phyloP scores from a whole-genome alignment of 2,113 vertebrate genomes.

The Silurus asotus region DNA sequence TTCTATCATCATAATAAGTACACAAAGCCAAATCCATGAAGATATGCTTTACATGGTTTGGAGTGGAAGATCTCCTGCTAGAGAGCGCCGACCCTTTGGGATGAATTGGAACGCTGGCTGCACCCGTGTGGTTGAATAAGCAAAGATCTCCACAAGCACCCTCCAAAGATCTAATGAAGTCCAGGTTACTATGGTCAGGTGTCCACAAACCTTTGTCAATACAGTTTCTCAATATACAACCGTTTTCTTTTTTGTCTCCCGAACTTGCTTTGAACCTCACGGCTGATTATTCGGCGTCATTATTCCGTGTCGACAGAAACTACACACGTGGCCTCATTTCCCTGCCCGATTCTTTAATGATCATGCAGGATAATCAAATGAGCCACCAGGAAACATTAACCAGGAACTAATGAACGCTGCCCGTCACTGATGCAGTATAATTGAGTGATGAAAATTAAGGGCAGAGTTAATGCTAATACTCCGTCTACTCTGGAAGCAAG shows the following conservation, averaged over 20 bases:
- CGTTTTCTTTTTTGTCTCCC: not conserved
- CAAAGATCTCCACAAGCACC: no score
- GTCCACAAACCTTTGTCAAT: no score
- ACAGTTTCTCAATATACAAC: no score
- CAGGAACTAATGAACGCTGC: slow-evolving; percentile 3
- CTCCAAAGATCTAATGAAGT: no score
- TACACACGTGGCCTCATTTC: not conserved
- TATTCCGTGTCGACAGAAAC: not conserved
- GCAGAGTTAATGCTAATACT: not conserved
- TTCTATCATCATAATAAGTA: no score
- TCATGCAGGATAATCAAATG: not conserved
- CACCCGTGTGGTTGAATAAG: no score
- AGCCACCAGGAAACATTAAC: slow-evolving; percentile 34
- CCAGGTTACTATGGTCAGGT: no score
- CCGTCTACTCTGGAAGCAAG: not conserved
- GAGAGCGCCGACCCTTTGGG: no score
- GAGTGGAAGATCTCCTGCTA: no score
- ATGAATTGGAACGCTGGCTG: no score
- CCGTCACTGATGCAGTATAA: slow-evolving; percentile 12
- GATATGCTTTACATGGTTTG: no score
- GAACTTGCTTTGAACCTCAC: not conserved
- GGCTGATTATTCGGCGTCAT: not conserved
- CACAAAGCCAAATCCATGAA: no score
- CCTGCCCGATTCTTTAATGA: not conserved
- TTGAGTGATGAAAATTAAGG: not conserved